Evolutionary conservation across 92 coral and sea anemone species (phyloP).

Genomic region (Scolanthus callimorphus): DNA sequence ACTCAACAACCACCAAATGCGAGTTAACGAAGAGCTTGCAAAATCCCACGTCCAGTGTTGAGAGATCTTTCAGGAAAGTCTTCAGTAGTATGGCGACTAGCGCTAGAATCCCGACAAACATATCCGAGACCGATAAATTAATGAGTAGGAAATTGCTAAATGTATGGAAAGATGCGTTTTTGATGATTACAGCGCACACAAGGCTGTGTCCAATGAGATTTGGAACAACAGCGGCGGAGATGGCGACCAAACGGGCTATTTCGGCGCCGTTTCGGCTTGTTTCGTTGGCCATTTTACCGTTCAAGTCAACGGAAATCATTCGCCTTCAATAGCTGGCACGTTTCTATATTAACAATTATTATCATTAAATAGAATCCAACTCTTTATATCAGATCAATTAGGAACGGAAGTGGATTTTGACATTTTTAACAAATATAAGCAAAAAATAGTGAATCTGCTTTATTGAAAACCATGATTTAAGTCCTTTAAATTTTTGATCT

Average conservation of each 20-base stretch:
- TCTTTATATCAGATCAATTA: too few relatives aligned
- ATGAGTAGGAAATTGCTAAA: slow-evolving; percentile 22
- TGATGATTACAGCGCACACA: slow-evolving; percentile 14
- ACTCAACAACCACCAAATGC: slow-evolving; percentile 15
- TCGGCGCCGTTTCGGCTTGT: not conserved
- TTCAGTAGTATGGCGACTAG: slow-evolving; percentile 7
- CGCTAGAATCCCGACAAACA: slow-evolving; percentile 18
- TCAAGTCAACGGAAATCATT: too few relatives aligned
- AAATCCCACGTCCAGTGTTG: not conserved
- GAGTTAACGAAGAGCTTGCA: slow-evolving; percentile 15
- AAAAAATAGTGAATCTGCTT: too few relatives aligned
- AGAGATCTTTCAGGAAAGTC: not conserved
- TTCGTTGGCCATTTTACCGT: not conserved
- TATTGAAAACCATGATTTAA: too few relatives aligned
- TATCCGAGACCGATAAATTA: slow-evolving; percentile 17
- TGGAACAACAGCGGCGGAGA: slow-evolving; percentile 9
- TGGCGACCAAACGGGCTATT: slow-evolving; percentile 2
- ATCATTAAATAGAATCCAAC: too few relatives aligned
- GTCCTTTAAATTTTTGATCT: too few relatives aligned
- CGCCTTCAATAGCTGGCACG: too few relatives aligned
- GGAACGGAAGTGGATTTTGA: too few relatives aligned
- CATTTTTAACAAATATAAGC: too few relatives aligned
- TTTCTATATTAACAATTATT: too few relatives aligned
- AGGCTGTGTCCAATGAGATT: slow-evolving; percentile 26
- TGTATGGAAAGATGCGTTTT: slow-evolving; percentile 11